A percentile compares a stretch with the other conserved stretches of the same genome.
These are phyloP conservation scores for Pygocentrus nattereri DNA, from an alignment of 2,797 vertebrate species.

Conservation along the genomic window DNA sequence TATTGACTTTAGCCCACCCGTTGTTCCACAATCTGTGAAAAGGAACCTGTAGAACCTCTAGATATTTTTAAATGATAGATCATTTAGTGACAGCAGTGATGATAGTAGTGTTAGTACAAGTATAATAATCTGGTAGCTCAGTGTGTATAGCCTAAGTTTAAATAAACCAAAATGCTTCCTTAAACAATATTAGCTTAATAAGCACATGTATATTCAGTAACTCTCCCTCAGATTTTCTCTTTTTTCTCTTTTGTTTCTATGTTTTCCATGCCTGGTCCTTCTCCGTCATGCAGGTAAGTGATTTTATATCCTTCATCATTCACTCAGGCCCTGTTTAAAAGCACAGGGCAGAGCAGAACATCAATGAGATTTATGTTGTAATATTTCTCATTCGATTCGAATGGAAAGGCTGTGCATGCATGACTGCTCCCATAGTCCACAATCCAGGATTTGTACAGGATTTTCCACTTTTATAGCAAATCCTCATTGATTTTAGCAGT, in stretches of 20 bases:
- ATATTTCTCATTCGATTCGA: background rate
- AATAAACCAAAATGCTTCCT: no score
- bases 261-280: constrained; percentile 3
- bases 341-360: constrained; percentile 8
- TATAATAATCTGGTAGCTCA: background rate
- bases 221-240: background rate
- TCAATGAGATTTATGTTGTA: background rate
- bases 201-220: background rate
- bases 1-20: no score
- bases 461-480: background rate
- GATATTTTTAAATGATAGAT: background rate
- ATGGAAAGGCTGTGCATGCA: background rate
- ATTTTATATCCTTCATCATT: constrained; percentile 3
- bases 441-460: background rate
- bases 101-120: background rate
- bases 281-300: constrained; percentile 25
- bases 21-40: no score
- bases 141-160: background rate
- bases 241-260: constrained; percentile 20
- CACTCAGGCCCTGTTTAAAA: constrained; percentile 9
- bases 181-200: background rate
- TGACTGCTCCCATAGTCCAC: background rate
- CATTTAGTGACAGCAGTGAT: background rate
- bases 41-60: background rate
- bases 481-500: background rate